A percentile compares a stretch with the other conserved stretches of the same genome.
These are phyloP conservation scores for Clarias macrocephalus DNA, from an alignment of 2,113 vertebrate genomes.

Conservation along the genomic window DNA sequence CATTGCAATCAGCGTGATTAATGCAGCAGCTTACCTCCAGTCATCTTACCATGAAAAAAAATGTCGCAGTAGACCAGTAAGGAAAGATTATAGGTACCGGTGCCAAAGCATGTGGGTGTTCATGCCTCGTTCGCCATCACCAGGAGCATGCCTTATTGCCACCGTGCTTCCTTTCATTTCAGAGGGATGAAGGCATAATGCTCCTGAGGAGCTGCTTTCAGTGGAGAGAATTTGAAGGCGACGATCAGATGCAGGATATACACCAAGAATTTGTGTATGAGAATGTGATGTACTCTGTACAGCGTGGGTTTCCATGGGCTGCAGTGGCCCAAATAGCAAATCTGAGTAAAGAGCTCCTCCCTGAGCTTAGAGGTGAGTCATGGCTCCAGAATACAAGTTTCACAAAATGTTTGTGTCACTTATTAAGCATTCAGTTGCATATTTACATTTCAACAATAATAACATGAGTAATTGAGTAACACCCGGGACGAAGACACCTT, in stretches of 20 bases:
- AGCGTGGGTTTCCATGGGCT: constrained; percentile 59
- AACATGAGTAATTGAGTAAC: neutral
- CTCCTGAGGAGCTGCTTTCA: constrained; percentile 61
- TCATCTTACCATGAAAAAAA: neutral
- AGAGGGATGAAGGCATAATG: constrained; percentile 61
- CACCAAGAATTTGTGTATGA: constrained; percentile 69
- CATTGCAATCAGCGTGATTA: neutral
- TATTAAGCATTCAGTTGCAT: neutral
- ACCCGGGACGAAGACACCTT: neutral
- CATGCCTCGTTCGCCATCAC: neutral
- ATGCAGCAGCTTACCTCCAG: constrained; percentile 26
- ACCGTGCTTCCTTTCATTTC: constrained; percentile 20
- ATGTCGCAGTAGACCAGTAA: neutral
- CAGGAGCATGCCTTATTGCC: neutral
- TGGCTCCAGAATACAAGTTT: neutral
- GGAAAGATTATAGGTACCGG: neutral
- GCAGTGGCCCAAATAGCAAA: constrained; percentile 55
- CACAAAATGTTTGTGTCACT: neutral
- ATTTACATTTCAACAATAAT: neutral
- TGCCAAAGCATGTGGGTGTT: neutral
- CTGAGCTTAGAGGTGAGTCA: constrained; percentile 58
- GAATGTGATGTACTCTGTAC: constrained; percentile 46
- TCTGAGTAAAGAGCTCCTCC: constrained; percentile 60
- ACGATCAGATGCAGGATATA: constrained; percentile 45
- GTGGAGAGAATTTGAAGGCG: constrained; percentile 60